These are phyloP conservation scores for Enteromius viviparus DNA, from an alignment of 2,797 vertebrate genomes.

Conservation along the genomic window DNA sequence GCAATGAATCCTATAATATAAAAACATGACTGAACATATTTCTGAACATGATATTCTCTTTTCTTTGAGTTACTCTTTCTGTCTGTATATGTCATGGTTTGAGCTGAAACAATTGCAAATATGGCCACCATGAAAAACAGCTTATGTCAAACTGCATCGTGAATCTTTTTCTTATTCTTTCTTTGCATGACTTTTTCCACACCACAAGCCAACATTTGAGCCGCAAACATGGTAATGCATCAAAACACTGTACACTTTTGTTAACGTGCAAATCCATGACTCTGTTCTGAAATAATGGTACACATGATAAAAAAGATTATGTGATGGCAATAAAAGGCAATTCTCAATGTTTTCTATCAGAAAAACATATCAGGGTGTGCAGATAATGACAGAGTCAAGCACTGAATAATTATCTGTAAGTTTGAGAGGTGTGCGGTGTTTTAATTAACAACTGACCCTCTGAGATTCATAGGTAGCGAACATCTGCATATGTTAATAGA, in stretches of 20 bases:
- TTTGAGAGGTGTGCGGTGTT: conserved; percentile 59
- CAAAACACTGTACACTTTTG: too few species aligned
- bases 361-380: background rate
- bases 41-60: background rate
- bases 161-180: too few species aligned
- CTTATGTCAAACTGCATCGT: too few species aligned
- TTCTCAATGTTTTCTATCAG: background rate
- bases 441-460: conserved; percentile 72
- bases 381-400: background rate
- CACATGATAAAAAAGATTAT: background rate
- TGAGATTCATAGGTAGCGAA: conserved; percentile 74
- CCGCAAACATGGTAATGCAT: too few species aligned
- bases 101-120: too few species aligned
- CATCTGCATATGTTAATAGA: conserved; percentile 79
- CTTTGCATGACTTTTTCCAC: background rate
- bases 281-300: background rate
- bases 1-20: background rate
- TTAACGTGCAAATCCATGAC: background rate
- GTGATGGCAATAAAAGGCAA: background rate
- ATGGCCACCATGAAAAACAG: too few species aligned
- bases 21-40: background rate
- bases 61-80: background rate
- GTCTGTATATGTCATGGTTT: too few species aligned
- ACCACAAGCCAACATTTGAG: too few species aligned
- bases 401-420: conserved; percentile 22